Evolutionary conservation across 2,888 invertebrate genomes (phyloP).

Genomic region (Pherbina coryleti): DNA sequence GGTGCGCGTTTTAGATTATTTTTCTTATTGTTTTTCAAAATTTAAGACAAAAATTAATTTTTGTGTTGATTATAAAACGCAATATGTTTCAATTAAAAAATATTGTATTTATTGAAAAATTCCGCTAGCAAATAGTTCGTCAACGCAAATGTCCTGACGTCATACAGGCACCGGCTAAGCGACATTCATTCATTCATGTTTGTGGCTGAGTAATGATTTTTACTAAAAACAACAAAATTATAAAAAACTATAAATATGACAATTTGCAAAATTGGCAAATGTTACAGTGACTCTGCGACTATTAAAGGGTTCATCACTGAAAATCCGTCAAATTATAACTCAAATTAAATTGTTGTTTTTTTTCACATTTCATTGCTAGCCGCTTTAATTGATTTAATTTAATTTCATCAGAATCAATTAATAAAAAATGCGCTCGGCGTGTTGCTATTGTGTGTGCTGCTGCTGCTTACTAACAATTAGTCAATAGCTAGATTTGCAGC

Average conservation of each 20-base stretch:
- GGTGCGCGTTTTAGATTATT: conserved; percentile 7
- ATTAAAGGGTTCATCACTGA: too few species aligned
- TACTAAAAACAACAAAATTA: too few species aligned
- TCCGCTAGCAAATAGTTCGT: not conserved
- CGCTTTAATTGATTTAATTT: conserved; percentile 47
- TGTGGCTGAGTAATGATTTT: not conserved
- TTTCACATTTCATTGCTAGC: not conserved
- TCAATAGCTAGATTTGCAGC: too few species aligned
- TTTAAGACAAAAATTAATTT: too few species aligned
- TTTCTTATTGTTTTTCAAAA: not conserved
- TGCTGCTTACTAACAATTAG: not conserved
- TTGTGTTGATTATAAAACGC: too few species aligned
- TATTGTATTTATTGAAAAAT: not conserved
- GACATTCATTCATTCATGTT: not conserved
- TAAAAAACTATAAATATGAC: too few species aligned
- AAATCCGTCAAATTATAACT: too few species aligned
- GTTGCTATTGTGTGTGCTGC: conserved; percentile 5
- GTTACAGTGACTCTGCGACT: too few species aligned
- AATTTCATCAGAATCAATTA: conserved; percentile 63
- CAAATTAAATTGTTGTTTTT: not conserved
- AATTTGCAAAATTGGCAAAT: too few species aligned
- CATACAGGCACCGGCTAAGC: not conserved
- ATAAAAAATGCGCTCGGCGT: conserved; percentile 46
- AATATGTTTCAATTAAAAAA: too few species aligned
- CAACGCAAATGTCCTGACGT: not conserved